Base-by-base conservation (phyloP, 2,888 invertebrate genomes). In the Chironomus tentans region DNA sequence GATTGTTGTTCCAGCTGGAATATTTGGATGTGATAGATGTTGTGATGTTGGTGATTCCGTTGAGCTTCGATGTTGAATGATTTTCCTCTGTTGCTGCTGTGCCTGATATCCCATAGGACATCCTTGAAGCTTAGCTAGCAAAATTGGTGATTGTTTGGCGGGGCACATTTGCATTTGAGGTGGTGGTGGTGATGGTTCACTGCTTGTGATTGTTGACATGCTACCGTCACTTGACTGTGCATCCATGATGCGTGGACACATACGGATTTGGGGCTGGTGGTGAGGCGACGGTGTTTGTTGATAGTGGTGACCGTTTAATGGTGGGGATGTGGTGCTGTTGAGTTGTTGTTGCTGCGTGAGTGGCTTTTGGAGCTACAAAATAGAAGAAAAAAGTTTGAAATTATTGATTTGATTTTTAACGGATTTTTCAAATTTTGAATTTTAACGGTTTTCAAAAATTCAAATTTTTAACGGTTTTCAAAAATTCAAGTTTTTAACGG, bases 1-100 rank as follows among this genome's bases (percentile, higher is more conserved):
- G 78, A 91, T 91, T 78, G 91, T 91, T 80, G 91, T 86, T 62
- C 91, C 91, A 79, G 90, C 90, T 81, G 90, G 90, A 73, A 90
- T 89, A 48, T 68, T 74, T 47, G 74, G 74, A 68, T 74, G 74
- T 13, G 68, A 46, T 2, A 72, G 13, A 2, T 38, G 38, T 38
- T 38, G 38, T 15, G 72, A 24, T 78, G 91, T 90, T 71, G 91
- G 90, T 50, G 91, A 91, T 78, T 91, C 91, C 78, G 91, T 91
- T 80, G 91, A 86, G 38, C 38, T 38, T 38, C 38, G 38, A 38
- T 38, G 38, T 38, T 38, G 38, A 65, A 91, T 91, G 79, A 90
- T 90, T 81, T 90, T 90, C 74, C 12, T 6, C 2, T 13, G 18
- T 46, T 84, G 87, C 81, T 93, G 92, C 15, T 50, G 50, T 22